Conservation (phyloP, 2,888 invertebrate species). For the Acleris laterana region DNA sequence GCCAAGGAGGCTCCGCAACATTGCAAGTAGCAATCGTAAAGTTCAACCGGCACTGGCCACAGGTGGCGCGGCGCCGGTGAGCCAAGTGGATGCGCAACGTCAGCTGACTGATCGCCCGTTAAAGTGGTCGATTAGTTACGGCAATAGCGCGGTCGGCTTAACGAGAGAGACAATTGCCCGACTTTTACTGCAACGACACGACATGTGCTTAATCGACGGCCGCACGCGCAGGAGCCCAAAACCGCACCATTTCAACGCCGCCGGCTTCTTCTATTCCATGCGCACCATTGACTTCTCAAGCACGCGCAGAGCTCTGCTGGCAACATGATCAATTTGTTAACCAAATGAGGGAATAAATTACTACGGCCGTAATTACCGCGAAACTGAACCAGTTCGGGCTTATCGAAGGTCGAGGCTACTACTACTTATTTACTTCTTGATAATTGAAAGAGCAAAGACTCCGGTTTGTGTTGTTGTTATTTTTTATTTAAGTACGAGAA, state of each 20-base stretch:
- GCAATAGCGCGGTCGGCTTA: background rate
- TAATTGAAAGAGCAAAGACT: constrained; percentile 5
- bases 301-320: background rate
- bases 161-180: too few species aligned
- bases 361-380: constrained; percentile 17
- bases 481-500: background rate
- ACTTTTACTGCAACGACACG: too few species aligned
- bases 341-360: constrained; percentile 34
- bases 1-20: background rate
- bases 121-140: constrained; percentile 9
- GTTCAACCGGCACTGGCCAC: too few species aligned
- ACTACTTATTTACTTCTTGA: constrained; percentile 2
- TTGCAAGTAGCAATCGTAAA: too few species aligned
- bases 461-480: too few species aligned
- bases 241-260: too few species aligned
- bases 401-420: constrained; percentile 26
- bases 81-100: background rate
- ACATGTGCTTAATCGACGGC: too few species aligned
- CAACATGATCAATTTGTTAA: constrained; percentile 18
- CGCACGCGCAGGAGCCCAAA: too few species aligned
- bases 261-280: too few species aligned
- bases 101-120: background rate
- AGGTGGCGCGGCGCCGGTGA: too few species aligned
- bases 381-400: constrained; percentile 30
- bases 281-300: too few species aligned